Percentiles rank a stretch among this genome's conserved stretches.
Conservation (phyloP, 2,797 vertebrate genomes). For the Cottoperca gobio region DNA sequence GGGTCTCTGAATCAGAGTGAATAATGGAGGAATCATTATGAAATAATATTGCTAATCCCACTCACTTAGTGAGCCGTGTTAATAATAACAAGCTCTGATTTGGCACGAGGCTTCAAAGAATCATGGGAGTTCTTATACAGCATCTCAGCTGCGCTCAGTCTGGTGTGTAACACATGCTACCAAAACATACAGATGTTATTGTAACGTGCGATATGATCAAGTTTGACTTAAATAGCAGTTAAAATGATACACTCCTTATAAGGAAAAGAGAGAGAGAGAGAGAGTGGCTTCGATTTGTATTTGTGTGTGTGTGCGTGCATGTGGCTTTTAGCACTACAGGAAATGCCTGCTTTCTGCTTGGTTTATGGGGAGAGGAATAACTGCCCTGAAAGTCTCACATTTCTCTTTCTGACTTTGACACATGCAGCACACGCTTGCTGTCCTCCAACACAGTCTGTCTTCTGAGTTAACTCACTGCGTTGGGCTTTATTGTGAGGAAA, state of each 20-base stretch:
- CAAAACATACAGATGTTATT: slow-evolving; percentile 43
- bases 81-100: not conserved
- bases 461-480: not conserved
- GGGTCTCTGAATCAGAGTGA: not conserved
- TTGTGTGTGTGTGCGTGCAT: slow-evolving; percentile 37
- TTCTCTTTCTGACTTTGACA: slow-evolving; percentile 50
- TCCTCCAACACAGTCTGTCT: not conserved
- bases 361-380: slow-evolving; percentile 69
- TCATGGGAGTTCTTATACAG: not conserved
- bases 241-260: slow-evolving; percentile 58
- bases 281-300: slow-evolving; percentile 44
- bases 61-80: not conserved
- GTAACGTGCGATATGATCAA: slow-evolving; percentile 46
- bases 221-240: slow-evolving; percentile 36
- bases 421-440: slow-evolving; percentile 1
- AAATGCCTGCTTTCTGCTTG: slow-evolving; percentile 78
- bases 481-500: not conserved
- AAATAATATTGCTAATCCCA: not conserved
- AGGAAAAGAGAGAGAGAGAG: slow-evolving; percentile 31
- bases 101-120: not conserved
- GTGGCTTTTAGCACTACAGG: slow-evolving; percentile 71
- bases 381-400: slow-evolving; percentile 40
- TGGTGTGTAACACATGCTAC: slow-evolving; percentile 11
- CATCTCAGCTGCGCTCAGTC: not conserved
- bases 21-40: not conserved